Percentiles rank a stretch among this genome's conserved stretches.
Conservation (phyloP, 2,113 vertebrate species). For the Urocolius indicus region DNA sequence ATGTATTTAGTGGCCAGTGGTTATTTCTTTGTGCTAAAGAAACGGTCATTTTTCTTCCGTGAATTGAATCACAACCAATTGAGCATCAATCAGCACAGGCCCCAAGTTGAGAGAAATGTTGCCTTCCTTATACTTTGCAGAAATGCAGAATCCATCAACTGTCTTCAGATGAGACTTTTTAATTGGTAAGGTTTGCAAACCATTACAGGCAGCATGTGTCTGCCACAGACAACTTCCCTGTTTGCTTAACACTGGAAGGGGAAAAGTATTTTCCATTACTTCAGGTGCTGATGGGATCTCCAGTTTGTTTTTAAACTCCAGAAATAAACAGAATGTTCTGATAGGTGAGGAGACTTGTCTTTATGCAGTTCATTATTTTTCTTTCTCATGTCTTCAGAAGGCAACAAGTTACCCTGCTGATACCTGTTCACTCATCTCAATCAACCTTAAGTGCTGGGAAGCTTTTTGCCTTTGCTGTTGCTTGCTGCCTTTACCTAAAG, state of each 20-base stretch:
- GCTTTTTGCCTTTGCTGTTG: background rate
- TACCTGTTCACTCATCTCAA: background rate
- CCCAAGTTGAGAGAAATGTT: conserved; percentile 72
- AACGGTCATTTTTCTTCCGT: conserved; percentile 75
- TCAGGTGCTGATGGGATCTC: conserved; percentile 7
- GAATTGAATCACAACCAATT: conserved; percentile 79
- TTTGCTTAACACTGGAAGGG: conserved; percentile 63
- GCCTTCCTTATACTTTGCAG: conserved; percentile 69
- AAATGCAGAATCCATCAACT: conserved; percentile 75
- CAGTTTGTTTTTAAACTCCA: background rate
- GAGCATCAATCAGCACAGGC: conserved; percentile 73
- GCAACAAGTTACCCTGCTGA: background rate
- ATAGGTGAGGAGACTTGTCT: background rate
- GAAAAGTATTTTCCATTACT: conserved; percentile 63
- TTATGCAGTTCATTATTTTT: background rate
- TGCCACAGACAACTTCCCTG: conserved; percentile 55
- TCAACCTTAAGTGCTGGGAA: background rate
- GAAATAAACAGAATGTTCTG: background rate
- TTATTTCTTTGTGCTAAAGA: conserved; percentile 72
- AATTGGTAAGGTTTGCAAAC: conserved; percentile 77
- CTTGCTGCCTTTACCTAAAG: background rate
- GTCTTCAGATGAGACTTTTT: conserved; percentile 74
- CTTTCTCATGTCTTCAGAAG: conserved; percentile 18
- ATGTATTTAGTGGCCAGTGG: conserved; percentile 61
- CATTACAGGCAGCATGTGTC: conserved; percentile 53